Evolutionary conservation across 2,888 invertebrate genomes (phyloP).

Genomic region (Drosophila neoperkinsi): DNA sequence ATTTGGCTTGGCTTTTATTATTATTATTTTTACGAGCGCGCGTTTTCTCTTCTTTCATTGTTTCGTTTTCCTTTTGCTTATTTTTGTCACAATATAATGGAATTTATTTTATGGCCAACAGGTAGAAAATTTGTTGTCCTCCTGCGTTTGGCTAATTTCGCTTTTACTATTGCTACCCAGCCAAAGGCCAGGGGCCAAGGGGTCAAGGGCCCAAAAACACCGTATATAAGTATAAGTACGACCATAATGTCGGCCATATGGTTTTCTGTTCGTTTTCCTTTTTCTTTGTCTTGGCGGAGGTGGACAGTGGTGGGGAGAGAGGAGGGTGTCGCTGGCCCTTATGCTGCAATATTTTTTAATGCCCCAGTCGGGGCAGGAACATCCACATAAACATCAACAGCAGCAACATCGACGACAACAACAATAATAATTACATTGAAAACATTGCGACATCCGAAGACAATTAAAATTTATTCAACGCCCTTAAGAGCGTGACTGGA

Average conservation of each 20-base stretch:
- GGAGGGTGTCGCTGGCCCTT: conserved; percentile 16
- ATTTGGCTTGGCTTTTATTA: conserved; percentile 78
- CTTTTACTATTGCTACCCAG: conserved; percentile 72
- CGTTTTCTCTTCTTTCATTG: conserved; percentile 50
- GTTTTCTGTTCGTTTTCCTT: conserved; percentile 8
- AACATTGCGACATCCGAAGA: conserved; percentile 70
- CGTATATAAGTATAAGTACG: conserved; percentile 47
- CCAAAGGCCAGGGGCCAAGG: conserved; percentile 50
- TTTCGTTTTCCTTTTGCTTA: conserved; percentile 12
- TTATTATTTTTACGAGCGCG: conserved; percentile 76
- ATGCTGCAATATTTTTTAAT: conserved; percentile 70
- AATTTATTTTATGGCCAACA: conserved; percentile 83
- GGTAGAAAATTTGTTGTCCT: conserved; percentile 79
- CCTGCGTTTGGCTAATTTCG: conserved; percentile 73
- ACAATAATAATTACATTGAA: conserved; percentile 40
- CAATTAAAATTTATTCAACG: conserved; percentile 79
- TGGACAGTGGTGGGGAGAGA: background rate
- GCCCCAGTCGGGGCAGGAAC: conserved; percentile 56
- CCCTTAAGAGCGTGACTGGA: conserved; percentile 57
- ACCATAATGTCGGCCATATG: conserved; percentile 62
- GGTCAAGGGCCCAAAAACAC: conserved; percentile 39
- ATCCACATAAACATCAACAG: conserved; percentile 19
- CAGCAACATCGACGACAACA: conserved; percentile 34
- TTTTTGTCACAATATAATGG: conserved; percentile 73
- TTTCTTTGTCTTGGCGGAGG: conserved; percentile 1